Base-by-base conservation (phyloP, 1,140 invertebrate species). In the Apis florea region DNA sequence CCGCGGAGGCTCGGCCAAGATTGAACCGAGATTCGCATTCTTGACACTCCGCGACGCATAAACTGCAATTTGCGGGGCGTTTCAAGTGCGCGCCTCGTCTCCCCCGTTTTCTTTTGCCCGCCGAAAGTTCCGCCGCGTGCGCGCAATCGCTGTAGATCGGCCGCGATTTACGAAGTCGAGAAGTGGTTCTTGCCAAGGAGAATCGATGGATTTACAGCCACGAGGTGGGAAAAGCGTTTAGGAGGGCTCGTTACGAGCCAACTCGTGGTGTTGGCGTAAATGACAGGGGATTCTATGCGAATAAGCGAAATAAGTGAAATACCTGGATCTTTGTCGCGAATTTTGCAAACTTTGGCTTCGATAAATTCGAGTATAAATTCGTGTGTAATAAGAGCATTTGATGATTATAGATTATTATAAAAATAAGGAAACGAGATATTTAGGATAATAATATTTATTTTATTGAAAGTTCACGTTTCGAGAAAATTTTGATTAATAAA, bases 61-160 rank as follows among this genome's bases (percentile, higher is more conserved):
- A 86, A 86, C 74, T 83, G 85, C 84, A 86, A 86, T 86, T 86
- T 86, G 75, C 75, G 67, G 70, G 74, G 71, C 66, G 77, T 69
- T 83, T 85, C 68, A 72, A 74, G n/a, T 31, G 54, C 59, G 40
- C 51, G 68, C 47, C 80, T 58, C 70, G 5, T 66, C 56, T 51
- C n/a, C 53, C 17, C 69, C 70, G 19, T 72, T 66, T 59, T 66
- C 56, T 82, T 70, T 26, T 49, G 26, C 70, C 61, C 66, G 70
- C 58, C 66, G 24, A 61, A 78, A 51, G 68, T 78, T 24, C 53
- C 73, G 72, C 26, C 19, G 59, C 58, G 70, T 61, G 61, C 58
- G 58, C 61, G 72, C 47, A 70, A 82, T 75, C 58, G 59, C 21
- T 54, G 54, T 58, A 63, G 59, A 83, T 86, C 68, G n/a, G 61